phyloP scores from a whole-genome alignment of 2,797 vertebrate genomes.

The Carduelis carduelis region DNA sequence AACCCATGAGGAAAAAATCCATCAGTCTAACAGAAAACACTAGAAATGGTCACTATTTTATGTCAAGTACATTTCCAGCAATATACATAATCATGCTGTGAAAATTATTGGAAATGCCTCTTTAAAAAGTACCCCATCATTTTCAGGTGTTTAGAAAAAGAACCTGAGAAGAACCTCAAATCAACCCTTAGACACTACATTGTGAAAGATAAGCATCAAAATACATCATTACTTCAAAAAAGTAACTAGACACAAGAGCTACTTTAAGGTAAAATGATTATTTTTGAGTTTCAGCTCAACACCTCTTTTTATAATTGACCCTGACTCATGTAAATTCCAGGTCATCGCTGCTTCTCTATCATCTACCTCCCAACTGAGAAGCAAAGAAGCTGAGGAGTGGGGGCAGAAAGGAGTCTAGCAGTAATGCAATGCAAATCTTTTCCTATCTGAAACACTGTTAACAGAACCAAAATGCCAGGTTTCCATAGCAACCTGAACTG shows the following conservation, averaged over 20 bases:
- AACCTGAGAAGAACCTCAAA: background rate
- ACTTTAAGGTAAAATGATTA: background rate
- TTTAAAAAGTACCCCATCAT: background rate
- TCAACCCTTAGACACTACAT: background rate
- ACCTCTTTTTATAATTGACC: background rate
- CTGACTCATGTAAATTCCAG: background rate
- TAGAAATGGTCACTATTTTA: background rate
- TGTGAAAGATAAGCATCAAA: background rate
- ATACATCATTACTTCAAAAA: background rate
- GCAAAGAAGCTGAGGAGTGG: background rate
- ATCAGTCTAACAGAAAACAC: background rate
- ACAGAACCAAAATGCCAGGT: slow-evolving; percentile 28
- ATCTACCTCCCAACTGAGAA: background rate
- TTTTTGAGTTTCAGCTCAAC: background rate
- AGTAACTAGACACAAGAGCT: background rate
- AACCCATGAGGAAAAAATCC: background rate
- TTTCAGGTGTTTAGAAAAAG: background rate
- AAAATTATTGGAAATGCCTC: background rate
- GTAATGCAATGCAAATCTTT: slow-evolving; percentile 1
- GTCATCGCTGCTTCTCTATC: background rate
- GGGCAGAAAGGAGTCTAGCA: background rate
- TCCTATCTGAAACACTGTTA: background rate
- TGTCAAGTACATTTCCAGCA: background rate
- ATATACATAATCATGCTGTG: background rate
- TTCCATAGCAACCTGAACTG: slow-evolving; percentile 44